Base-by-base conservation (phyloP, 2,888 invertebrate genomes). In the Platypus cylindrus region DNA sequence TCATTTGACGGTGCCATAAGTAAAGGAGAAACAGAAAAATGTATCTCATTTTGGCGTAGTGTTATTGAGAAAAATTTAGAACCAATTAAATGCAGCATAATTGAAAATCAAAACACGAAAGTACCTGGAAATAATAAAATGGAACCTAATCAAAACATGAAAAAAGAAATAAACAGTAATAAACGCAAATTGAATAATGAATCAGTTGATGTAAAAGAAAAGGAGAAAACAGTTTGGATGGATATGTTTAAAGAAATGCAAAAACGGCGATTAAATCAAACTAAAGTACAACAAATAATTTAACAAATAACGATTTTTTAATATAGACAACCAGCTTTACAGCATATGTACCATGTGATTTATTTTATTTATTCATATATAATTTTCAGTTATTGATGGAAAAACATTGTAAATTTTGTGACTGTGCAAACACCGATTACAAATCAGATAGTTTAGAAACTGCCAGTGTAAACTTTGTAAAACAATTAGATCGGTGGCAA, bases 21-120 rank as follows among this genome's bases (percentile, higher is more conserved):
- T 23, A 44, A 49, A 16, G 46, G 43, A n/a, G 52, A 54, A 36
- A 47, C 49, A 5, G 45, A 52, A 33, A 53, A 54, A 44, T 54
- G 54, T 32, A 46, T 54, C 12, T 38, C 41, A 3, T 54, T 54
- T 35, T 55, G 52, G 55, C 48, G 45, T 32, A 47, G 44, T 15
- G 46, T 53, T 1, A 45, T 53, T 39, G 46, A 49, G 24, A 50
- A 47, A 37, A 51, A 54, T 36, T 37, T 54, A 34, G 45, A 44
- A 16, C 53, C 53, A 1, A 44, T 55, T 15, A 53, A 53, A 34
- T 53, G 52, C 30, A 43, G 46, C 3, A 40, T 54, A 15, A 45
- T 52, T 15, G 47, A 48, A 22, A 45, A 37, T 20, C 26, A 18
- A 15, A 30, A 30, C 7, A 29, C 36, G 16, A 9, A 25, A 38